Base-by-base conservation (phyloP, 2,113 vertebrate genomes). In the Triplophysa rosa region DNA sequence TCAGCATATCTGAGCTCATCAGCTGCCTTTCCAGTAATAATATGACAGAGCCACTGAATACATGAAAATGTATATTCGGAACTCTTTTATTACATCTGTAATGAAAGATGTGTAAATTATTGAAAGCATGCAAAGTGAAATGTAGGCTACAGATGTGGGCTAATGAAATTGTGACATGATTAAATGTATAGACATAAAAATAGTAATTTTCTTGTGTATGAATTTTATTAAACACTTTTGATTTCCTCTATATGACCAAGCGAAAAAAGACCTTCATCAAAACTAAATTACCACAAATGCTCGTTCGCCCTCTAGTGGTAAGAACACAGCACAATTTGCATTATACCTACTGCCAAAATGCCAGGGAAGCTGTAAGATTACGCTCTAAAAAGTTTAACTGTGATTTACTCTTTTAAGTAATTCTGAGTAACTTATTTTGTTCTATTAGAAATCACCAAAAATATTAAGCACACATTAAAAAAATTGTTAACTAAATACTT, bases 221-320 rank as follows among this genome's bases (percentile, higher is more conserved):
- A 66, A 65, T 70, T 81, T 54, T 67, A 47, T 80, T 17, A 83
- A 45, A 19, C 76, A 78, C 67, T 16, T 52, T 11, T 78, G 73
- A 42, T 42, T 52, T 59, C 78, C 68, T 61, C 58, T 54, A 67
- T 49, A 67, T 84, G 77, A 85, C 67, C 58, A 65, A 80, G 83
- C 74, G 40, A 76, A 82, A 73, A 68, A 70, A 82, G 84, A 85
- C 58, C 84, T 84, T 83, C n/a, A 80, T 66, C 47, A 74, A 56
- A 69, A 37, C 17, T 68, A 78, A 65, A 49, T 70, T 61, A 71
- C 26, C 19, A 67, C 42, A 76, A 67, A 67, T 67, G 26, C 21
- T 71, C 9, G 62, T 42, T 16, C 64, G 79, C 81, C 85, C 81
- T 82, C 85, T 84, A 82, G 79, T 81, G 85, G 83, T 37, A 47